Base-by-base conservation (phyloP, 2,888 invertebrate genomes). In the Plusia festucae region DNA sequence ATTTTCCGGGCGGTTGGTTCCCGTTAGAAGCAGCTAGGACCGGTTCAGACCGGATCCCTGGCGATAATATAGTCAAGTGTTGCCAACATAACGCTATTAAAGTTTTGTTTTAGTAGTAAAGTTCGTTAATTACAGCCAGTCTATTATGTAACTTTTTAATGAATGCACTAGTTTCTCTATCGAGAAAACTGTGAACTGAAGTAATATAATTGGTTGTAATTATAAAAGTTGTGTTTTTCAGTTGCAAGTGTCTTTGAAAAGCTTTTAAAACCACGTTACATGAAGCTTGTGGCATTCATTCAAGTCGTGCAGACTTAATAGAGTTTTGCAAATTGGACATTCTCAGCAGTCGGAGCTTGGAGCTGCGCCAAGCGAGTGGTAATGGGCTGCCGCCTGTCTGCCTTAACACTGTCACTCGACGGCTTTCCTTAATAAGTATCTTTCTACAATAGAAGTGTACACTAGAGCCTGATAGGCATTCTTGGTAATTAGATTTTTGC, bases 51-150 rank as follows among this genome's bases (percentile, higher is more conserved):
- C 32, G n/a, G 70, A 30, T 52, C 27, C 8, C 32, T 56, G 61
- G 51, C 46, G 63, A 53, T 57, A 59, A 59, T 57, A 60, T 15
- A 68, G 49, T 44, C 1, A 8, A 56, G 20, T 44, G 54, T 40
- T 20, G 24, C 46, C 49, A 56, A 61, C 40, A 30, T 52, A 34
- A 70, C 51, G 65, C 34, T 44, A 57, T 60, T 7, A 52, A 70
- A 63, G 56, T 60, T 68, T 52, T 60, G 53, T 73, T 68, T 57
- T 22, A 59, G 46, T 46, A 55, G 2, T 24, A 27, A 62, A 71
- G 27, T 71, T 62, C 8, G 9, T 51, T 72, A 72, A 67, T 64
- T 46, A 73, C 46, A 20, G 34, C n/a, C 40, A 22, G 24, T 20
- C 3, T 16, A 34, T 32, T 40, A n/a, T 9, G 27, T 13, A 34